These are phyloP conservation scores for Aleiodes testaceus DNA, from an alignment of 2,888 invertebrate species.

Conservation along the genomic window DNA sequence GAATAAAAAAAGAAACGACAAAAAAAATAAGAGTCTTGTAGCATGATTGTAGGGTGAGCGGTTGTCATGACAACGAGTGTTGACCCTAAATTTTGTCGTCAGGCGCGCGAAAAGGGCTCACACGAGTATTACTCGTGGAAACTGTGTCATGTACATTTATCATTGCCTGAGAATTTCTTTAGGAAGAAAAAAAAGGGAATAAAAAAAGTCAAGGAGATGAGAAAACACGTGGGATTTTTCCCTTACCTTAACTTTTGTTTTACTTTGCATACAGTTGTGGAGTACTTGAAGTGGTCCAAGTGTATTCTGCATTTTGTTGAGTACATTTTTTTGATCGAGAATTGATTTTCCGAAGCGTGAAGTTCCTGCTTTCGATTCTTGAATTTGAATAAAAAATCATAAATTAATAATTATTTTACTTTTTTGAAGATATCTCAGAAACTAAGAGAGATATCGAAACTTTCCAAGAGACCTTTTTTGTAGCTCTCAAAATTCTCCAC, in stretches of 20 bases:
- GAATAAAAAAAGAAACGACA: neutral
- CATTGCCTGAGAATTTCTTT: conserved; percentile 27
- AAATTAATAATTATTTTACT: too few species aligned
- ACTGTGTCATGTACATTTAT: conserved; percentile 56
- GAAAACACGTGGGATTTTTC: conserved; percentile 27
- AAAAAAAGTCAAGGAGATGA: neutral
- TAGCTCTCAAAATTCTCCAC: too few species aligned
- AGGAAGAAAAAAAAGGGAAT: conserved; percentile 22
- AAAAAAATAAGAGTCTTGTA: conserved; percentile 20
- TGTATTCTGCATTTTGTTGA: conserved; percentile 75
- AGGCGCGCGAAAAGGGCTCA: conserved; percentile 48
- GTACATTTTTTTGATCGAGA: conserved; percentile 72
- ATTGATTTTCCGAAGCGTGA: conserved; percentile 14
- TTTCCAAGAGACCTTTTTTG: too few species aligned
- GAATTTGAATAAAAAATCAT: conserved; percentile 44
- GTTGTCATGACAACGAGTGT: conserved; percentile 68
- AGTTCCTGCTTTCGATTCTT: conserved; percentile 58
- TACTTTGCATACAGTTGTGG: conserved; percentile 77
- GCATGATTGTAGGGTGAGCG: conserved; percentile 50
- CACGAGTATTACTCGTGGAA: conserved; percentile 55
- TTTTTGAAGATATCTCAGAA: too few species aligned
- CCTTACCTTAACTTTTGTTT: conserved; percentile 79
- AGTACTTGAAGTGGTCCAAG: conserved; percentile 80
- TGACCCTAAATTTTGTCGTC: conserved; percentile 61
- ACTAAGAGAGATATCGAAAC: too few species aligned